Evolutionary conservation across 2,888 invertebrate species (phyloP), one percentile per base, ranked within the genome.

Genomic region (Diplazon laetatorius): DNA sequence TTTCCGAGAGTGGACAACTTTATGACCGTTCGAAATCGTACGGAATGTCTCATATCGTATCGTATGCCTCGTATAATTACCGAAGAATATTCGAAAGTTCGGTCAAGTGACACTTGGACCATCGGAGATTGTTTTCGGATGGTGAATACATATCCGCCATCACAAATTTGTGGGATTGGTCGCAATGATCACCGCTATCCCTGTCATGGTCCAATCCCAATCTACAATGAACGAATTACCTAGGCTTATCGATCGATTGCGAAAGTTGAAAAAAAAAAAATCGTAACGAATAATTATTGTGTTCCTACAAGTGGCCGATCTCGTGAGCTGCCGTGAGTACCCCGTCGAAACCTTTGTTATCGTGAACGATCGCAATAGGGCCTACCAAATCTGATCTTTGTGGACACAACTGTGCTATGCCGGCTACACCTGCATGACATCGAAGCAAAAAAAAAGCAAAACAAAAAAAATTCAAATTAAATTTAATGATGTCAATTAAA

Each of bases 251-350:
- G 10, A 12, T 2, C n/a, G 3, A 12, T 10, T 39, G 22, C 18
- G 9, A 20, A 10, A 0, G 16, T 60, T 39, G 16, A 39, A 8
- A 8, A n/a, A n/a, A 1, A 2, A 16, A 10, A 1, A 6, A 5
- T 12, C 16, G 9, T n/a, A 35, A 12, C 18, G n/a, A 18, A 14
- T 12, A 14, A 30, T 6, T 10, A 12, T 14, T 60, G 22, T 55
- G 68, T 66, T 25, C 57, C 6, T 30, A 78, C 78, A 60, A 18
- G n/a, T 78, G 78, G 18, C 66, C 78, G 1, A 75, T 44, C 66
- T 78, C 75, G 22, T 78, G 75, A 8, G 68, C 50, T n/a, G 78
- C 68, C 1, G 66, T 59, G 12, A 48, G 2, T 52, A 71, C 46
- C 8, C 66, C 78, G 12, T 68, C 62, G n/a, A 39, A 78, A 46